Evolutionary conservation across 92 coral and sea anemone genomes (phyloP), one percentile per base, ranked within the genome.

Genomic region (Porites cylindrica): DNA sequence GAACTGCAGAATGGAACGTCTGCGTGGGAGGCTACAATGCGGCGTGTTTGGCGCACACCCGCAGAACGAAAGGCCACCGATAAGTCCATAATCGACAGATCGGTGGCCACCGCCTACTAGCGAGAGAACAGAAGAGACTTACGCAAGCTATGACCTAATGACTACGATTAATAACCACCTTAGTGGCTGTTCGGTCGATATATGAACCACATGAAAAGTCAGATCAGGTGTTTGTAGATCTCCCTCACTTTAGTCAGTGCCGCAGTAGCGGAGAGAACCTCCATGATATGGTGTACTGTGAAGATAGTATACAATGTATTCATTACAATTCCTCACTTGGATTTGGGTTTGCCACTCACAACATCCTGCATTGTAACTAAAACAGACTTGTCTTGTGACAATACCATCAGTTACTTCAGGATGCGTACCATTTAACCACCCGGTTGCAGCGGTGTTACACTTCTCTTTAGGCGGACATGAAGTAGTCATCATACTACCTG

Each of bases 231-330:
- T 56, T 1, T 16, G 13, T n/a, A 20, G n/a, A 62, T n/a, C 20
- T 16, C 5, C 18, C n/a, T 62, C n/a, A 7, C 66, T 18, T 62
- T 62, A 62, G 66, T 17, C 66, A 18, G 19, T 62, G 66, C 77
- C 16, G 7, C 79, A 75, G 79, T 75, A 75, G 58, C 79, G 79
- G 29, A 52, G 51, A 24, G 16, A 11, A 18, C 66, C 66, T 24
- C 32, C 0, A 7, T 1, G 7, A 10, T 1, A 20, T 7, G 79
- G 29, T 12, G 16, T 10, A 4, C 8, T 2, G 10, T 19, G 6
- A 11, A 75, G 63, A 7, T 21, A 1, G 38, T 75, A 75, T 12
- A 75, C 79, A 24, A 19, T 8, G 43, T 13, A 75, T 1, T 38
- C 7, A 6, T 62, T 24, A 5, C 79, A 75, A 59, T 75, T 51